Base-by-base conservation (phyloP, 2,797 vertebrate genomes). In the Philypnodon macrostomus region DNA sequence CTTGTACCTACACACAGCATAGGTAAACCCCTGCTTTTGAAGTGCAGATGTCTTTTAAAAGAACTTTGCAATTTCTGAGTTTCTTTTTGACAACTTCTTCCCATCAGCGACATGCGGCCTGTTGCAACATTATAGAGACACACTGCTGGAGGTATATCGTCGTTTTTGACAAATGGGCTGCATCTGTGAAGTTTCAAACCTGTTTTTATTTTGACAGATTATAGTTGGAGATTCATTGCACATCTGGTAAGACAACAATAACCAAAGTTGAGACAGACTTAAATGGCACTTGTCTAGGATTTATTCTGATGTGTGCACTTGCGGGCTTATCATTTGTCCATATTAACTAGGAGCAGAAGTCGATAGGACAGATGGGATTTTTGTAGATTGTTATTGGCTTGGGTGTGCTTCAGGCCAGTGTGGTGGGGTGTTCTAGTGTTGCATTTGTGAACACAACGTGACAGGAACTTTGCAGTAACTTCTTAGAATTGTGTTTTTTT, bases 21-120 rank as follows among this genome's bases (percentile, higher is more conserved):
- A 37, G 19, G 45, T 24, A 16, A 34, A 14, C 13, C 26, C 32
- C 11, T 15, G 21, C 17, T 13, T 47, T 35, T 53, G 27, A 39
- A 38, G 53, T 64, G 57, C 58, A 63, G 40, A 67, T 67, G 57
- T 83, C 26, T 81, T 78, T 73, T 75, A 47, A 52, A 53, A 64
- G 60, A 23, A 38, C 57, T 62, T 82, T 65, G 63, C 84, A 90
- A 90, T 79, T 91, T 91, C 89, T 89, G n/a, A 88, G 87, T 85
- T 70, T 70, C 73, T 67, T 90, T 90, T 90, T 89, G 87, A 90
- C 81, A 90, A 89, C 79, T 70, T 77, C 67, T 86, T 86, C 72
- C 87, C 80, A 79, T 85, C 73, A 77, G 69, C 71, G 73, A 83
- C 80, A 81, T 84, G 79, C 61, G 84, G 83, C 81, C 62, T 71